Evolutionary conservation across 2,113 vertebrate species (phyloP), one percentile per base, ranked within the genome.

Genomic region (Tachuris rubrigastra): DNA sequence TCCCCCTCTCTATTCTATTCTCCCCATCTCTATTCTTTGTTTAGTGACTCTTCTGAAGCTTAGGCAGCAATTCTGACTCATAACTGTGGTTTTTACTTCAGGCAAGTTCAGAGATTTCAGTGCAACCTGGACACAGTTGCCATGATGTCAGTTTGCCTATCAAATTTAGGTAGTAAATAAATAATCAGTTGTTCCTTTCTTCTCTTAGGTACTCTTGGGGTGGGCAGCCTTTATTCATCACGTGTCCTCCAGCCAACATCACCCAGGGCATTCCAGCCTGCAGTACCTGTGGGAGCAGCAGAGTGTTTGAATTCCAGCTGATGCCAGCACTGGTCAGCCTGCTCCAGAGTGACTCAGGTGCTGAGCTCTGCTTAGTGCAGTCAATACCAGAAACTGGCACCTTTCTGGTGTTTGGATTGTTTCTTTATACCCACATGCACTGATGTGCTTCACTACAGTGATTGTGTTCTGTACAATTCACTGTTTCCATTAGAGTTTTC

Each of bases 271-370:
- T 98, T 63, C 98, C 98, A 25, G 83, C 90, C 56, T 99, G 99
- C 60, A 62, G 47, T 33, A 90, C 59, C 82, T 99, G 99, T 90
- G 98, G 98, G 53, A 93, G 96, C 81, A 96, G 31, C 30, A 98
- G 98, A 76, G 89, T 97, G 13, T 99, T 98, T 96, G 99, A 99
- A 69, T 98, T 99, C 73, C 99, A 99, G 41, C 98, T 99, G 14
- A 99, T 99, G 99, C 99, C 99, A 24, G 98, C 98, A 0, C 81
- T 99, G 91, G 98, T 99, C 96, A 98, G 97, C 94, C 97, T 98
- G 94, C 98, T 99, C 21, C 95, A 35, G 66, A 98, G 95, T 44
- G 62, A 97, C 42, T 81, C 89, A 95, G 98, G 97, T 97, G 97
- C 82, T 68, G 69, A 60, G 46, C 50, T 42, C 58, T 87, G 41